Percentiles rank a stretch among this genome's conserved stretches.
Conservation (phyloP, 1,140 invertebrate genomes). For the Calliphora vicina region DNA sequence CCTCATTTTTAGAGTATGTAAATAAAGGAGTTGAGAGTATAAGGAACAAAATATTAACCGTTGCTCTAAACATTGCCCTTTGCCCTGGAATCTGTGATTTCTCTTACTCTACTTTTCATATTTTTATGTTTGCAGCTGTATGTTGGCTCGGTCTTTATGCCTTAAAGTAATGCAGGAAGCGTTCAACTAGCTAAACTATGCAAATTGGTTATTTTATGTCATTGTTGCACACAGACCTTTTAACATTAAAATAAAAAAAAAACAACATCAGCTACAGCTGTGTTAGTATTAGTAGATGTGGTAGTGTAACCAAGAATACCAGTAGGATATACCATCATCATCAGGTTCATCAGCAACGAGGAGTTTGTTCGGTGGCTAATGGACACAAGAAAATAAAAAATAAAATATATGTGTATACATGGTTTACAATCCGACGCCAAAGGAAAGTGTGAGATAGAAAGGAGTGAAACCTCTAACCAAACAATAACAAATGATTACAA, state of each 20-base stretch:
- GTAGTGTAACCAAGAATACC: background rate
- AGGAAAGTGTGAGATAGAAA: background rate
- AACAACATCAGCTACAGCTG: background rate
- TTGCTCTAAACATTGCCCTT: background rate
- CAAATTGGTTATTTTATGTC: constrained; percentile 35
- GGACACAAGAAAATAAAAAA: background rate
- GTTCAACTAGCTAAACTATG: constrained; percentile 29
- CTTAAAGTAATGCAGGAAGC: constrained; percentile 29
- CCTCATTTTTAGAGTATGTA: background rate
- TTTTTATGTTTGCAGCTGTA: background rate
- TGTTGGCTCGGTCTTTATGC: background rate
- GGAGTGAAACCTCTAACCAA: background rate
- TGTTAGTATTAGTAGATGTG: background rate
- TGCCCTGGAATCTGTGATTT: background rate
- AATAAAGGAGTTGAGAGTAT: background rate
- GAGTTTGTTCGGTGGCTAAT: background rate
- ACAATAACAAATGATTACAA: background rate
- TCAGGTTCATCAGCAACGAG: background rate
- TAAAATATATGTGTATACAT: background rate
- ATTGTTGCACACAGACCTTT: constrained; percentile 31
- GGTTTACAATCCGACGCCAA: background rate
- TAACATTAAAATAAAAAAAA: background rate
- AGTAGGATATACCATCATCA: background rate
- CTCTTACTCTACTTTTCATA: background rate
- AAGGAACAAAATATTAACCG: background rate